Evolutionary conservation across 1,140 invertebrate species (phyloP), one percentile per base, ranked within the genome.

Genomic region (Calephelis virginiensis): DNA sequence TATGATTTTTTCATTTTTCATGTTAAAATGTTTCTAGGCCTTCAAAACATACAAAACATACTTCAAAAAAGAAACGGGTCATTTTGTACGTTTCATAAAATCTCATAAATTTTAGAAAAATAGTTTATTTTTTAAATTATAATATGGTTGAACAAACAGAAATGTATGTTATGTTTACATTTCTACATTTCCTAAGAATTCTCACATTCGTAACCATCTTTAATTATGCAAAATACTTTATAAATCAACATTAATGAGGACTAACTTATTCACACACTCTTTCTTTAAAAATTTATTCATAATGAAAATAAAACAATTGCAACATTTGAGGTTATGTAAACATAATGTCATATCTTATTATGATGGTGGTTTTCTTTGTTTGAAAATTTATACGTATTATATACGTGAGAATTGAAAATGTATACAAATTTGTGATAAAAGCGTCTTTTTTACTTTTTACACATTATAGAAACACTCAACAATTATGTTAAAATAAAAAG

Each of bases 251-350:
- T 59, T 59, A 59, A 59, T 37, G 53, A 59, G 53, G 53, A 28
- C 53, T 38, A 12, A 59, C 12, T 38, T 8, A 59, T 59, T 59
- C 53, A 59, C 53, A 59, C 53, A 59, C 53, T 59, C 37, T 59
- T 59, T 59, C 53, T 59, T 59, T 12, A 59, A 59, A 59, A 59
- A 37, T 59, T 59, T 59, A 12, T 59, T 59, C 53, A 59, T 59
- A 37, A 28, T 59, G 53, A 59, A 59, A 59, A 59, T 59, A 59
- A 59, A 37, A 59, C 53, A 59, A 59, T 59, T 59, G 53, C 53
- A 59, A 37, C 53, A 59, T 59, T 59, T 59, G 53, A 59, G 53
- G 53, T 59, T 59, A 59, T 37, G 53, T 59, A 59, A 37, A 59
- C 53, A 37, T 17, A 59, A 59, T 59, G 53, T 17, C 12, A 59